These are phyloP conservation scores for Chinchilla lanigera DNA, from an alignment of 2,113 vertebrate species.

Conservation along the genomic window DNA sequence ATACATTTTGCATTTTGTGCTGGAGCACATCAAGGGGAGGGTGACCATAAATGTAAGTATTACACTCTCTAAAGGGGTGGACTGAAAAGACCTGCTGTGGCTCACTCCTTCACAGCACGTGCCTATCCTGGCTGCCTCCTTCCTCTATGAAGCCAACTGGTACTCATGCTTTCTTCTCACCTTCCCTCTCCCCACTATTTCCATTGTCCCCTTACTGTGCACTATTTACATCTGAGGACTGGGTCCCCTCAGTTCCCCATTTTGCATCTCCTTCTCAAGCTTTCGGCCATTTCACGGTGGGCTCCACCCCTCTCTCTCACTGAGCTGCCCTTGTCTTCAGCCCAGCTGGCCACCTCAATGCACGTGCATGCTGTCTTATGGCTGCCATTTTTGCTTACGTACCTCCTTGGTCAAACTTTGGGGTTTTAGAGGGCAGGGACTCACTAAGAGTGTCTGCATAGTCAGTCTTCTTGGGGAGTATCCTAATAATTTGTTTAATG, in stretches of 20 bases:
- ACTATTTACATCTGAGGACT: not conserved
- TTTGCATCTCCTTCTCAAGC: not conserved
- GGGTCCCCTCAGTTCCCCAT: rapidly evolving
- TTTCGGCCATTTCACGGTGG: not conserved
- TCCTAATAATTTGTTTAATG: not conserved
- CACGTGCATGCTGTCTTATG: not conserved
- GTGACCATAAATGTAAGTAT: not conserved
- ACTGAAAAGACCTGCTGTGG: not conserved
- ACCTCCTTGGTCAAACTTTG: not conserved
- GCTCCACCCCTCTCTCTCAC: not conserved
- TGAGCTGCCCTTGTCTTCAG: not conserved
- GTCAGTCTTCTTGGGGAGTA: not conserved
- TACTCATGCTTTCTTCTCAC: rapidly evolving
- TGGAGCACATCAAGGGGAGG: not conserved
- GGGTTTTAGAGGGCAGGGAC: not conserved
- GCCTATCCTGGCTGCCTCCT: too few relatives aligned
- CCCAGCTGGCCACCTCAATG: not conserved
- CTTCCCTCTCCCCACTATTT: not conserved
- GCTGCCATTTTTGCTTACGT: not conserved
- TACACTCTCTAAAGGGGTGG: not conserved
- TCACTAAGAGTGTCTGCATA: not conserved
- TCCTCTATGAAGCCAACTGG: not conserved
- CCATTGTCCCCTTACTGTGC: not conserved
- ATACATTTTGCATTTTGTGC: not conserved
- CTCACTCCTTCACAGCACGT: not conserved